Base-by-base conservation (phyloP, 2,888 invertebrate species). In the Patella depressa region DNA sequence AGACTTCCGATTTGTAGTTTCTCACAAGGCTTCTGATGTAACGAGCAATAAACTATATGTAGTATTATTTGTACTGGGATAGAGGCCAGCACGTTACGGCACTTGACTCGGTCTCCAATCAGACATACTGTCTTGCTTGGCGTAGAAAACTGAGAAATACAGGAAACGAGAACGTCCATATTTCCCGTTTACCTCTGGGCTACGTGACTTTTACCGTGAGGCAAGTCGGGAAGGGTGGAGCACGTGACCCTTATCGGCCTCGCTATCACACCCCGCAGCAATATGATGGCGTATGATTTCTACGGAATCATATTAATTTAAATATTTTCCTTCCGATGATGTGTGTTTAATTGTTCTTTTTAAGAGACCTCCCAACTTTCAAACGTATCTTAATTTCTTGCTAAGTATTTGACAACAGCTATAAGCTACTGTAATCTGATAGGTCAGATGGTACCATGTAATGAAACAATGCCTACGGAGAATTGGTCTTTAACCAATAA, bases 61-160 rank as follows among this genome's bases (percentile, higher is more conserved):
- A 65, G 19, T 24, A 24, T 65, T 24, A 65, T 65, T 65, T 24
- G 65, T 65, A 65, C 65, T 65, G 19, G 45, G 45, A 65, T 65
- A 24, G 19, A 65, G 65, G 12, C 65, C 19, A 65, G 65, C 65
- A 65, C 65, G 65, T 65, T 65, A 65, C 24, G 19, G 24, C 65
- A 65, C 65, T 65, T 65, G 65, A 65, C 65, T 65, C 14, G 3
- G 24, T 24, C 19, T 65, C 65, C 19, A 24, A 19, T 24, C 65
- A 65, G 65, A 65, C 65, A 65, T 65, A 65, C 65, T 65, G 65
- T 65, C 65, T 65, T 65, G 65, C 65, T 65, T 65, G 65, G 19
- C 65, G 65, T 24, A 24, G 65, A 11, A 24, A 65, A 65, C 65
- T 65, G 12, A 65, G 65, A 65, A 19, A 24, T 24, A 65, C 19